phyloP scores from a whole-genome alignment of 1,140 invertebrate species.

The Dreissena rostriformis region DNA sequence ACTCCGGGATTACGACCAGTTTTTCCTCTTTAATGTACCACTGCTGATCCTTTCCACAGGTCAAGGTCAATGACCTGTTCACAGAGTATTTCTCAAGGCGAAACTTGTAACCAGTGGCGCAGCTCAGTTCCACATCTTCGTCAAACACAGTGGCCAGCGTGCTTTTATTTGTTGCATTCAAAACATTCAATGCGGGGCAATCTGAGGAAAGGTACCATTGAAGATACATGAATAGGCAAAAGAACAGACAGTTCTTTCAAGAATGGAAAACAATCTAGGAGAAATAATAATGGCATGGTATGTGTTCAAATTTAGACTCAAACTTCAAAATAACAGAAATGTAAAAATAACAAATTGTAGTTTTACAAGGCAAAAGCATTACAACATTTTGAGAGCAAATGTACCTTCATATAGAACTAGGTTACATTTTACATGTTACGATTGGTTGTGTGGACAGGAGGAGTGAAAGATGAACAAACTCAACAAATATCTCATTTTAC shows the following conservation, averaged over 20 bases:
- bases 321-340: not conserved
- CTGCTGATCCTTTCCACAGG: not conserved
- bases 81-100: constrained; percentile 14
- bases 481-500: not conserved
- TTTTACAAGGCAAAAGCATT: not conserved
- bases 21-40: constrained; percentile 17
- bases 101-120: constrained; percentile 24
- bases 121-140: constrained; percentile 10
- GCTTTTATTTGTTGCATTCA: not conserved
- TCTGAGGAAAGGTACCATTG: constrained; percentile 18
- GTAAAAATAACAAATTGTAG: too few relatives aligned
- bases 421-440: not conserved
- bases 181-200: constrained; percentile 10
- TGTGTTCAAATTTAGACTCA: too few relatives aligned
- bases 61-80: not conserved
- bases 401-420: too few relatives aligned
- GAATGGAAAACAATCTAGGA: too few relatives aligned
- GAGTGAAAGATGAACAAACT: not conserved
- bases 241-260: too few relatives aligned
- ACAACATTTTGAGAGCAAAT: not conserved
- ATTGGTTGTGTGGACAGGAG: not conserved
- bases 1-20: constrained; percentile 27
- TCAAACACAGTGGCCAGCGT: not conserved
- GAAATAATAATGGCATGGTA: too few relatives aligned
- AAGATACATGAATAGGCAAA: too few relatives aligned